Base-by-base conservation (phyloP, 2,113 vertebrate species). In the Rhea americana region DNA sequence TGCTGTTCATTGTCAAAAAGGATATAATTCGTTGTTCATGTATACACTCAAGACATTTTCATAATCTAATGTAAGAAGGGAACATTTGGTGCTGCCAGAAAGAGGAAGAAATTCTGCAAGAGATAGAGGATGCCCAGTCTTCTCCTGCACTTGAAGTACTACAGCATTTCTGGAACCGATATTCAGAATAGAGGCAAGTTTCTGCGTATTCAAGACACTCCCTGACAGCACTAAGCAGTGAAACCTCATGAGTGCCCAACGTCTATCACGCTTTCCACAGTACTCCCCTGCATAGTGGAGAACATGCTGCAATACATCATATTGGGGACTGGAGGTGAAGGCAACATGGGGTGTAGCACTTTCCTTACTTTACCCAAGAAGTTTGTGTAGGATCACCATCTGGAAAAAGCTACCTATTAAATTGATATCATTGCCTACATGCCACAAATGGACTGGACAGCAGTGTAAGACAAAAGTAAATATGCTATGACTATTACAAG, bases 51-150 rank as follows among this genome's bases (percentile, higher is more conserved):
- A 92, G 61, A 73, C 55, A 72, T 88, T 93, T 96, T 93, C 94
- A 94, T 84, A 94, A 96, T 94, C 30, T 58, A 89, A 77, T 89
- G 70, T 86, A 84, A 89, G 88, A 95, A 91, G 22, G 37, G 96
- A 96, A 96, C 96, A 96, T 95, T 95, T 90, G 95, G 96, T 96
- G 55, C 93, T 95, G 96, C 93, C 93, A 96, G 77, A 37, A 89
- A 79, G 37, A 93, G 26, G 51, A 16, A 91, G 66, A 95, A 96
- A 90, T 86, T 78, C 93, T 93, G 61, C 68, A 86, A 95, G 94
- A 71, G 86, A 80, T 79, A 83, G 66, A 90, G 62, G 74, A 94
- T 96, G 80, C 93, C 93, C 73, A 72, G 88, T 89, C 90, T 83
- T 91, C 94, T 95, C 81, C 93, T 95, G 6, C 39, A 72, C 91